phyloP scores from a whole-genome alignment of 2,113 vertebrate species.

The Saguinus midas region DNA sequence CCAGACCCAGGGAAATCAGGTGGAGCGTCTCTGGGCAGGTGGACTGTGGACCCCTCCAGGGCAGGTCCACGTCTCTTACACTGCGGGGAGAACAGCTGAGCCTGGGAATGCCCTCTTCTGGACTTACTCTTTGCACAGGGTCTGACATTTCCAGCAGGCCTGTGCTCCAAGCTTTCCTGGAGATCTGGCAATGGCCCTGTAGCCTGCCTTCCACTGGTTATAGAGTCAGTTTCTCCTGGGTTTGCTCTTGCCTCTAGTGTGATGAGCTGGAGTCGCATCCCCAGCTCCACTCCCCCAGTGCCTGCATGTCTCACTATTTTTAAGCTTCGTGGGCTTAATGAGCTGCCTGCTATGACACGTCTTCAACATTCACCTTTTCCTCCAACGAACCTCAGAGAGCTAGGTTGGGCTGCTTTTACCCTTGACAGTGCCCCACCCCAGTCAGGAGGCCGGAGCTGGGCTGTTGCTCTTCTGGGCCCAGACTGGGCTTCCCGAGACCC shows the following conservation, averaged over 20 bases:
- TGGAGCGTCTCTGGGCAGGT: neutral
- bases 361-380: conserved; percentile 8
- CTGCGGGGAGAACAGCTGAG: fast-evolving
- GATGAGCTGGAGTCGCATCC: neutral
- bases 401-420: neutral
- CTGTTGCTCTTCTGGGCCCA: neutral
- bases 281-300: neutral
- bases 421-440: neutral
- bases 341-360: neutral
- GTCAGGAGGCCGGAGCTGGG: neutral
- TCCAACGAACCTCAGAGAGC: neutral
- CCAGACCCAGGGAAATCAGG: neutral
- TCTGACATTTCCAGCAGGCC: neutral
- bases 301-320: conserved; percentile 57
- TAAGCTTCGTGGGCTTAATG: conserved; percentile 60
- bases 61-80: neutral
- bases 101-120: neutral
- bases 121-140: neutral
- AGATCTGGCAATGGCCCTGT: fast-evolving
- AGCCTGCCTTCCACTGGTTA: neutral
- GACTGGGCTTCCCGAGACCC: fast-evolving
- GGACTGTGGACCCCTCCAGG: neutral
- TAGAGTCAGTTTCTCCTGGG: neutral
- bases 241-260: neutral
- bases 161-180: neutral